Base-by-base conservation (phyloP, 1,140 invertebrate genomes). In the Mizuhopecten yessoensis region DNA sequence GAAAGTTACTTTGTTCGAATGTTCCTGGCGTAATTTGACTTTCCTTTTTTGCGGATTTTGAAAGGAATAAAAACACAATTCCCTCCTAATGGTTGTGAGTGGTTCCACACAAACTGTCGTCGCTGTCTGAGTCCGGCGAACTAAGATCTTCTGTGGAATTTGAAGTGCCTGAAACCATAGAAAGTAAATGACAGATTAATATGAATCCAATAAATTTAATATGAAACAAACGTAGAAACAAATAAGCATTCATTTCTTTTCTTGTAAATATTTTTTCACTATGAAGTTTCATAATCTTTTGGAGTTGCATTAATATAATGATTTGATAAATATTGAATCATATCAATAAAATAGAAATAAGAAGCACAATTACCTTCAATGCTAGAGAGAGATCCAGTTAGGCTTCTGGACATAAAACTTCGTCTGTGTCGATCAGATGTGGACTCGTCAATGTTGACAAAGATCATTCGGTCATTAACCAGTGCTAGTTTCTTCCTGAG, bases 121-220 rank as follows among this genome's bases (percentile, higher is more conserved):
- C 33, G n/a, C 34, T 87, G 33, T 90, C 90, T 15, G 42, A 45
- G 11, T 34, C 33, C n/a, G 42, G 33, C 36, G 87, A 86, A 45
- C 86, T 90, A 5, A 90, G 34, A 42, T 90, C 90, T 88, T 90
- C 90, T 17, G 87, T 34, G 5, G 90, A 90, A 57, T 87, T 90
- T 5, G 34, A 36, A 7, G 39, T 42, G 7, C 45, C 87, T 88
- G 87, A 88, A 88, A 88, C 15, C 23, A 88, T 39, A 88, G 34
- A 23, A 87, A 39, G 13, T 39, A 39, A 39, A 39, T 39, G 13
- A n/a, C n/a, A n/a, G n/a, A n/a, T 29, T 39, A 39, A 39, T 39
- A 7, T 7, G 13, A 7, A 13, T 39, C 5, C 36, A 39, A 39
- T 39, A 7, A 39, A 13, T 39, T 39, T 17, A 49, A 49, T 49